Evolutionary conservation across 1,140 invertebrate genomes (phyloP).

Genomic region (Laupala kohalensis): DNA sequence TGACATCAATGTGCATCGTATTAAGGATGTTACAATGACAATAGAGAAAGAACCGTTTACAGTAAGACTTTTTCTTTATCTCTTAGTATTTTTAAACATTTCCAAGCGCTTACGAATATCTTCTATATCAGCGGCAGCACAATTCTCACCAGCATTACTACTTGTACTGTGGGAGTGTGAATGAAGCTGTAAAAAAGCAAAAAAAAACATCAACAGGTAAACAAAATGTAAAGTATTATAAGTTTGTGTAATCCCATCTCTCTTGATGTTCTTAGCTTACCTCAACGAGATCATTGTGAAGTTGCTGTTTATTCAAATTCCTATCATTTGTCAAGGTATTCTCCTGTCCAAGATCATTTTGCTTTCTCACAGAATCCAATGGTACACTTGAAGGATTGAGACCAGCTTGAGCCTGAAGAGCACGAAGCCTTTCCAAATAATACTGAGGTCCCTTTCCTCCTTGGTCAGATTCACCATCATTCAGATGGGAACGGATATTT

Average conservation of each 20-base stretch:
- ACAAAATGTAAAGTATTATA: not conserved
- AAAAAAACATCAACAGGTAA: not conserved
- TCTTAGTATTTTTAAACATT: not conserved
- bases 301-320: not conserved
- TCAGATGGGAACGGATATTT: not conserved
- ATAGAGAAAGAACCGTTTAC: not conserved
- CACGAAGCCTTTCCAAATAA: slow-evolving; percentile 11
- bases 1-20: no score
- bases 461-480: not conserved
- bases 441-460: slow-evolving; percentile 9
- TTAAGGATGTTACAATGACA: not conserved
- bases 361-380: not conserved
- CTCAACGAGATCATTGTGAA: not conserved
- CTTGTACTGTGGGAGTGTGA: not conserved
- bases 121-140: not conserved
- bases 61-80: not conserved
- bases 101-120: not conserved
- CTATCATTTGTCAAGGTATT: not conserved
- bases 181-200: not conserved
- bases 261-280: not conserved
- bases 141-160: not conserved
- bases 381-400: slow-evolving; percentile 3
- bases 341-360: not conserved
- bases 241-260: not conserved
- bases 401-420: slow-evolving; percentile 12